Conservation (phyloP, 1,140 invertebrate species). For the Agrypnia vestita region DNA sequence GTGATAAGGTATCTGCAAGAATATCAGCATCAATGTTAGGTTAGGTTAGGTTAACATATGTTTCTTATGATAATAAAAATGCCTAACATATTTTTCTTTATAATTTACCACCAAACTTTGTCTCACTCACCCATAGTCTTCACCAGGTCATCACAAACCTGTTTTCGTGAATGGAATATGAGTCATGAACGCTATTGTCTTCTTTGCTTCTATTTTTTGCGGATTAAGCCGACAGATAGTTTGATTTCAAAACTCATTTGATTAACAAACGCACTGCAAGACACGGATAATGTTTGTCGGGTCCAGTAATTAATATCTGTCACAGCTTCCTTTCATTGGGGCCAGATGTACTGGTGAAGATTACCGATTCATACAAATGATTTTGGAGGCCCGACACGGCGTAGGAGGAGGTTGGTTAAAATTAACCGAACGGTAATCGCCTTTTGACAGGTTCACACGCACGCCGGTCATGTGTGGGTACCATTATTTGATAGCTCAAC, state of each 20-base stretch:
- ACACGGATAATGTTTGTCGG: background rate
- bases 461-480: background rate
- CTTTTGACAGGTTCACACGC: constrained; percentile 26
- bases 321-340: constrained; percentile 6
- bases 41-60: too few relatives aligned
- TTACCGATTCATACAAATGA: constrained; percentile 8
- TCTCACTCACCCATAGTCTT: background rate
- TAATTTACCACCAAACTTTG: background rate
- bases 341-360: background rate
- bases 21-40: too few relatives aligned
- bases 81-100: too few relatives aligned
- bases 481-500: background rate
- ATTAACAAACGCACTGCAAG: background rate
- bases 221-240: background rate
- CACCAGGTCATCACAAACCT: too few relatives aligned
- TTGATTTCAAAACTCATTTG: background rate
- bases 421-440: background rate
- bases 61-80: too few relatives aligned
- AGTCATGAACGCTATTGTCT: too few relatives aligned
- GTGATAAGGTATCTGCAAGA: too few relatives aligned
- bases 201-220: background rate
- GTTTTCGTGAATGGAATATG: too few relatives aligned
- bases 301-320: constrained; percentile 35
- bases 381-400: background rate
- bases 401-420: constrained; percentile 24